A percentile compares a stretch with the other conserved stretches of the same genome.
Conservation (phyloP, 2,888 invertebrate species). For the Nephrotoma flavescens region DNA sequence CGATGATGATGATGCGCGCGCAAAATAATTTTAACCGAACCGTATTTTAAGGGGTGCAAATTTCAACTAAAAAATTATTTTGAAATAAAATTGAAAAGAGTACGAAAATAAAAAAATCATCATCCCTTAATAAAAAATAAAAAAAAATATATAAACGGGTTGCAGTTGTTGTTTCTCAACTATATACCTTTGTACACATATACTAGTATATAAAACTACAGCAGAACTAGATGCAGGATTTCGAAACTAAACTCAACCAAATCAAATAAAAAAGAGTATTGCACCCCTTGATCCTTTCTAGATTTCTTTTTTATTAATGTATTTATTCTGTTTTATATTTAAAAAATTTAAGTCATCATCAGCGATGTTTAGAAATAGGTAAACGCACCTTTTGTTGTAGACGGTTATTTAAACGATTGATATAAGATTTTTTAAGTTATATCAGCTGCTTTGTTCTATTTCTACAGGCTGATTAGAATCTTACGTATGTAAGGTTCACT, state of each 20-base stretch:
- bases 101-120: background rate
- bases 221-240: background rate
- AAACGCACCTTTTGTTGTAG: background rate
- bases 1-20: slow-evolving; percentile 9
- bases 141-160: background rate
- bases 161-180: background rate
- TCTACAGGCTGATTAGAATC: background rate
- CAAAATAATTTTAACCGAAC: slow-evolving; percentile 10
- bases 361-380: background rate
- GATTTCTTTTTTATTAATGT: background rate
- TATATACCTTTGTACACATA: background rate
- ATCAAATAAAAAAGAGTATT: background rate
- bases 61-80: slow-evolving; percentile 13
- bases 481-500: background rate
- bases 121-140: background rate
- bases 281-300: slow-evolving; percentile 1
- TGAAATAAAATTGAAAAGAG: background rate
- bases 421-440: background rate
- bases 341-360: background rate
- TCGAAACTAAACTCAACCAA: background rate
- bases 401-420: background rate
- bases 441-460: background rate
- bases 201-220: background rate
- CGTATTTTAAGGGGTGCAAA: slow-evolving; percentile 15
- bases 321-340: background rate